Conservation (phyloP, 2,888 invertebrate species). For the Pemphredon lugubris region DNA sequence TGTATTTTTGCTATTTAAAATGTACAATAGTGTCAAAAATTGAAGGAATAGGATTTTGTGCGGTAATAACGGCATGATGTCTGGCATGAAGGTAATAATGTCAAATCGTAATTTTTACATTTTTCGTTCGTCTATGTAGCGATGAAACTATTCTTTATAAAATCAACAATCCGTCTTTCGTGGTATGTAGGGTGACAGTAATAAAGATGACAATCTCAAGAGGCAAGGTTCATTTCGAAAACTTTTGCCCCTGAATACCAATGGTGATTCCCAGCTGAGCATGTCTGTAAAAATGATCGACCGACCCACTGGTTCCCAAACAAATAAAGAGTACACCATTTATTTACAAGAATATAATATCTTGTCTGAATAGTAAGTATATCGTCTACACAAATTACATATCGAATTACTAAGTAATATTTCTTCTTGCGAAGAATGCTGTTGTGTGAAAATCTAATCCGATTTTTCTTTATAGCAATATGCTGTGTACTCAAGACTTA, state of each 20-base stretch:
- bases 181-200: conserved; percentile 69
- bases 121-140: background rate
- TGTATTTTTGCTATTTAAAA: conserved; percentile 3
- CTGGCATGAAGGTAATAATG: conserved; percentile 33
- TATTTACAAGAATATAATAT: conserved; percentile 95
- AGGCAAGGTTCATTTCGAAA: conserved; percentile 84
- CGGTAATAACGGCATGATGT: conserved; percentile 22
- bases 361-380: conserved; percentile 94
- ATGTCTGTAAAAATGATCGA: conserved; percentile 84
- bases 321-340: conserved; percentile 87
- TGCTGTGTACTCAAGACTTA: conserved; percentile 91
- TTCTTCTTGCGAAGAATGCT: too few species aligned
- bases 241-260: conserved; percentile 82
- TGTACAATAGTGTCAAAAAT: background rate
- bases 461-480: conserved; percentile 86
- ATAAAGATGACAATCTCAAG: conserved; percentile 79
- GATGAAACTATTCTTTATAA: background rate
- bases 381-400: background rate
- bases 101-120: background rate
- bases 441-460: too few species aligned
- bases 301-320: conserved; percentile 81
- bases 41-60: conserved; percentile 2
- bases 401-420: background rate
- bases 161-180: background rate
- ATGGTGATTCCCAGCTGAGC: conserved; percentile 83